Base-by-base conservation (phyloP, 1,140 invertebrate species). In the Neodiprion virginianus region DNA sequence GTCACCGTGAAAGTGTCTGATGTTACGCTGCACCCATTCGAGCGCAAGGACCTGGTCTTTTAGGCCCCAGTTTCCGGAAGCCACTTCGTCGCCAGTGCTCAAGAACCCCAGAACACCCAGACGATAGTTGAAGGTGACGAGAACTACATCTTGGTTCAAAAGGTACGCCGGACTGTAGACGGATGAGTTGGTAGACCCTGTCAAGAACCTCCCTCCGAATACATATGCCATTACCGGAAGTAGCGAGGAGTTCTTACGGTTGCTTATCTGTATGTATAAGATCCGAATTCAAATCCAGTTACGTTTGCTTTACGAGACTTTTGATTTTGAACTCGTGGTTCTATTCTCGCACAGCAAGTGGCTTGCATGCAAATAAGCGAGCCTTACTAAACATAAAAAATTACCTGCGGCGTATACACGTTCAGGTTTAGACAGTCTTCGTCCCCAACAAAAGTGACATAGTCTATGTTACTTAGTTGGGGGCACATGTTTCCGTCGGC, bases 171-270 rank as follows among this genome's bases (percentile, higher is more conserved):
- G 86, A 12, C 86, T 81, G n/a, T 83, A 83, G 0, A 80, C 49
- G 8, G 79, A 83, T 23, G 86, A 85, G 12, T 89, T 85, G 73
- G 85, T 89, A 61, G 84, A 86, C 47, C 91, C 90, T 5, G 5
- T 3, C 28, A 40, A 3, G 77, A 88, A 93, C 69, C 73, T 81
- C n/a, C 91, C 91, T 0, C 91, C 91, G 67, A 92, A 90, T n/a
- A 88, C 67, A 69, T 86, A 92, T 4, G 74, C 61, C 28, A 40
- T 40, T 40, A 40, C 28, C 28, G 28, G 28, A 40, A 40, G 28
- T 40, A 40, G 28, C 28, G 48, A 67, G 14, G 0, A 9, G 10
- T 0, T 40, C 28, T 65, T 7, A 72, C 67, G 3, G 75, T 61
- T 7, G 72, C 28, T 40, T 77, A 11, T 72, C 28, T 28, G n/a